Evolutionary conservation across 2,113 vertebrate species (phyloP).

Genomic region (Ptychochromis oligacanthus): DNA sequence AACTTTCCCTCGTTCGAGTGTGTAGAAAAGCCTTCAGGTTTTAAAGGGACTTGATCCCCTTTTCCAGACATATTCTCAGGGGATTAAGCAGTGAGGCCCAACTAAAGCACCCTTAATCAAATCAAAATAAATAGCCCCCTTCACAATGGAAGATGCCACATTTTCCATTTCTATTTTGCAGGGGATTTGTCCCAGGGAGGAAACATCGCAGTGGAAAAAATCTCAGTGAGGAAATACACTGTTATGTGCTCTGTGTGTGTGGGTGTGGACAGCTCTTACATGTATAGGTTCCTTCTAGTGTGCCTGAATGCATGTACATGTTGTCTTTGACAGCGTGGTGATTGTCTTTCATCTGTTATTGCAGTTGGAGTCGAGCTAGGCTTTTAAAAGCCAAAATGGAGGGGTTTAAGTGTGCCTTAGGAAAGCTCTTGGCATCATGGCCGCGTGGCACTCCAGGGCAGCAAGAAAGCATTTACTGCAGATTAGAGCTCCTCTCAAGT

Average conservation of each 20-base stretch:
- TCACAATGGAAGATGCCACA: slow-evolving; percentile 72
- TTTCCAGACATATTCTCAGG: slow-evolving; percentile 83
- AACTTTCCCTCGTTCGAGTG: slow-evolving; percentile 62
- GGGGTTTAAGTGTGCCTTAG: slow-evolving; percentile 75
- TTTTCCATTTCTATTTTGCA: slow-evolving; percentile 72
- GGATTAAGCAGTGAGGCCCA: slow-evolving; percentile 78
- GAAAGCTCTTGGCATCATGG: slow-evolving; percentile 64
- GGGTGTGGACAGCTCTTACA: not conserved
- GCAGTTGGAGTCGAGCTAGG: slow-evolving; percentile 52
- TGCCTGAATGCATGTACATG: slow-evolving; percentile 33
- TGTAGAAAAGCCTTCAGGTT: slow-evolving; percentile 77
- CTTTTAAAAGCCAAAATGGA: slow-evolving; percentile 69
- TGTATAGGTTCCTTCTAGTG: slow-evolving; percentile 20
- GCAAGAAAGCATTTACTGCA: slow-evolving; percentile 74
- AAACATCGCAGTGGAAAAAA: slow-evolving; percentile 50
- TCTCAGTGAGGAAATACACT: slow-evolving; percentile 31
- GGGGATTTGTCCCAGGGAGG: slow-evolving; percentile 71
- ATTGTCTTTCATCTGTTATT: slow-evolving; percentile 42
- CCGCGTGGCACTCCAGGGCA: slow-evolving; percentile 66
- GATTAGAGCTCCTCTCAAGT: slow-evolving; percentile 76
- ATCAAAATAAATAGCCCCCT: slow-evolving; percentile 81
- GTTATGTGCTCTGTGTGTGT: slow-evolving; percentile 12
- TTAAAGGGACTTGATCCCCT: slow-evolving; percentile 81
- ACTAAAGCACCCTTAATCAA: slow-evolving; percentile 81
- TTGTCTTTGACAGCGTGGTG: slow-evolving; percentile 47